phyloP scores from a whole-genome alignment of 1,140 invertebrate species.

The Drosophila lacertosa region DNA sequence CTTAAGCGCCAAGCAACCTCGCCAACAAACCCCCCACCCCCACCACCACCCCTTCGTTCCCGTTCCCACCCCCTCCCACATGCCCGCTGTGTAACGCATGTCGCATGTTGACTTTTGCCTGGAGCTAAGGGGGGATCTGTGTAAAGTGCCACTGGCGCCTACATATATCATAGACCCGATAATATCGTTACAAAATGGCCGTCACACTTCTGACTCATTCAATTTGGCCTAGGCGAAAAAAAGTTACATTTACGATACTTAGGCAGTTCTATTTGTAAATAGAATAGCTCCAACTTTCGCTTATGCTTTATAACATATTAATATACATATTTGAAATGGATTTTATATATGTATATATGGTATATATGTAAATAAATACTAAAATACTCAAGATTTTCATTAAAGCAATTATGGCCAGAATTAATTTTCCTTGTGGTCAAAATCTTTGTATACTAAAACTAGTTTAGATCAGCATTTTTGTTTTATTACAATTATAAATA shows the following conservation, averaged over 20 bases:
- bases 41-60: too few relatives aligned
- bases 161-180: constrained; percentile 71
- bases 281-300: too few relatives aligned
- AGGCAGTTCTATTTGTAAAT: background rate
- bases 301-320: too few relatives aligned
- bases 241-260: background rate
- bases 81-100: constrained; percentile 53
- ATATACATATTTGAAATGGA: too few relatives aligned
- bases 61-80: background rate
- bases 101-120: constrained; percentile 1
- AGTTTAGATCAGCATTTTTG: too few relatives aligned
- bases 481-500: too few relatives aligned
- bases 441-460: too few relatives aligned
- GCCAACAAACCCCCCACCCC: background rate
- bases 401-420: too few relatives aligned
- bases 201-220: constrained; percentile 51
- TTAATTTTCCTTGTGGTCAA: too few relatives aligned
- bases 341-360: too few relatives aligned
- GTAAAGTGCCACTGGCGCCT: constrained; percentile 77
- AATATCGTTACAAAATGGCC: constrained; percentile 71
- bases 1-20: constrained; percentile 49
- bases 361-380: too few relatives aligned
- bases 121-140: constrained; percentile 59
- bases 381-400: too few relatives aligned
- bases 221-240: constrained; percentile 23